Evolutionary conservation across 2,113 vertebrate species (phyloP).

Genomic region (Antigone vipio): DNA sequence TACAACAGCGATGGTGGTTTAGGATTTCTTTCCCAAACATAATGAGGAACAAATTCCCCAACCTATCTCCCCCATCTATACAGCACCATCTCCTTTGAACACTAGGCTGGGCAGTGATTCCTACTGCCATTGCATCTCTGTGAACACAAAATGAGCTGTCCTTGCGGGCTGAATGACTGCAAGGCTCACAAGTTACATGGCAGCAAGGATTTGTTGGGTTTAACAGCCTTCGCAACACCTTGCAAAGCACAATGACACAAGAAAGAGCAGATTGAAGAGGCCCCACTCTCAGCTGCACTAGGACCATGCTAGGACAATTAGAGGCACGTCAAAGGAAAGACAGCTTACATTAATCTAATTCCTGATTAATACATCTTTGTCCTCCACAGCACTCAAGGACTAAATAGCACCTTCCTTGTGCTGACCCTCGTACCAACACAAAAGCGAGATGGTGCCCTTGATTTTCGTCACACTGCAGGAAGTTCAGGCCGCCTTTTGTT

Average conservation of each 20-base stretch:
- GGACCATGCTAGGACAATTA: background rate
- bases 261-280: background rate
- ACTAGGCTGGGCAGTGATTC: background rate
- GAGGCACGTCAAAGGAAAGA: background rate
- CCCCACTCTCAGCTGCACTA: background rate
- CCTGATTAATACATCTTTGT: background rate
- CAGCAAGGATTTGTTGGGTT: background rate
- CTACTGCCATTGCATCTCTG: background rate
- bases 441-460: background rate
- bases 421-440: background rate
- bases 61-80: background rate
- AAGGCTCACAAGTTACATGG: background rate
- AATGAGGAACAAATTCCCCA: background rate
- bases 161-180: background rate
- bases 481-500: too few relatives aligned
- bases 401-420: background rate
- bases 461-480: background rate
- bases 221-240: background rate
- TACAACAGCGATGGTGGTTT: background rate
- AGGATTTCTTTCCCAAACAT: background rate
- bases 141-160: background rate
- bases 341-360: background rate
- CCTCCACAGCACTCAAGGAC: background rate
- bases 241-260: background rate
- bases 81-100: background rate